phyloP scores from a whole-genome alignment of 2,888 invertebrate genomes.

The Plebejus anna region DNA sequence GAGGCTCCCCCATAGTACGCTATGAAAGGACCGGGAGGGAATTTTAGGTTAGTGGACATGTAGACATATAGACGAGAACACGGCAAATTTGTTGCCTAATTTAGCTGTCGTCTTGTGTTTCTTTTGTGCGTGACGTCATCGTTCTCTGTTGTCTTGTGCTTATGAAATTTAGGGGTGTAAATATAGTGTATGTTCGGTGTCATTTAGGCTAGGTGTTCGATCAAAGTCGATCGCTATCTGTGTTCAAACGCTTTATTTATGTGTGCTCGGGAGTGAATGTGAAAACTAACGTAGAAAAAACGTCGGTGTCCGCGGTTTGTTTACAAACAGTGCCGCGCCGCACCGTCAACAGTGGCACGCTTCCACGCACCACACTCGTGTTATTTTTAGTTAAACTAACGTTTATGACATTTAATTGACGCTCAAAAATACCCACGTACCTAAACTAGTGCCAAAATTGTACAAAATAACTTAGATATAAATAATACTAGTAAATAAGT shows the following conservation, averaged over 20 bases:
- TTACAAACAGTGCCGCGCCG: slow-evolving; percentile 72
- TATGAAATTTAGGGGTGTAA: slow-evolving; percentile 43
- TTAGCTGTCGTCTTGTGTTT: slow-evolving; percentile 79
- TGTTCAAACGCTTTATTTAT: slow-evolving; percentile 29
- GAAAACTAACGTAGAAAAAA: slow-evolving; percentile 42
- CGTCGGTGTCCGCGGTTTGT: slow-evolving; percentile 55
- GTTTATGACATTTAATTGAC: slow-evolving; percentile 36
- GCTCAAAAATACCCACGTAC: slow-evolving; percentile 41
- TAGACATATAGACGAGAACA: slow-evolving; percentile 80
- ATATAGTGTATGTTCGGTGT: slow-evolving; percentile 40
- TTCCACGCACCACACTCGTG: slow-evolving; percentile 34
- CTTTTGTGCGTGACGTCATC: slow-evolving; percentile 76
- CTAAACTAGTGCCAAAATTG: slow-evolving; percentile 44
- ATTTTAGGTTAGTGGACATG: slow-evolving; percentile 81
- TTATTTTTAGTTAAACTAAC: slow-evolving; percentile 35
- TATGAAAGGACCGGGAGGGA: slow-evolving; percentile 71
- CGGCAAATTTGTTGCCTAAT: slow-evolving; percentile 79
- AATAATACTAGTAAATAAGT: slow-evolving; percentile 39
- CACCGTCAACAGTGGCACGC: slow-evolving; percentile 42
- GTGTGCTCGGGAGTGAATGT: slow-evolving; percentile 19
- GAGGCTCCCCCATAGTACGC: slow-evolving; percentile 69
- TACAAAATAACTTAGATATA: slow-evolving; percentile 34
- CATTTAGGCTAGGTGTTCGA: slow-evolving; percentile 26
- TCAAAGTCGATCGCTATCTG: slow-evolving; percentile 26
- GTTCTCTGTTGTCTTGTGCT: slow-evolving; percentile 70